Evolutionary conservation across 1,140 invertebrate species (phyloP).

Genomic region (Bilobella aurantiaca): DNA sequence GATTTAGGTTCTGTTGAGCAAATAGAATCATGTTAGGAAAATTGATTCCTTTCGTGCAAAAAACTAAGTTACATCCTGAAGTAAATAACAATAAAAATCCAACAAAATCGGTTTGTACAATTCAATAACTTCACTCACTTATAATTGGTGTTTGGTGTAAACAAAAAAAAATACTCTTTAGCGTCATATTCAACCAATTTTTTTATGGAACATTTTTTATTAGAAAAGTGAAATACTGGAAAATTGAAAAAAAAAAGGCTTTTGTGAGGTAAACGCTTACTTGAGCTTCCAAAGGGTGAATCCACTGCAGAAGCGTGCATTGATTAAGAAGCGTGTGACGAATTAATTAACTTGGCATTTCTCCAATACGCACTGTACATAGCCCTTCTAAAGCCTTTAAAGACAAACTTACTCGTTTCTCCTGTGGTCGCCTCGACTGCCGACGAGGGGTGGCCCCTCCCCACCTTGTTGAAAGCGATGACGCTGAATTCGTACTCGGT

Average conservation of each 20-base stretch:
- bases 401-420: conserved; percentile 73
- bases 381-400: conserved; percentile 12
- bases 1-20: conserved; percentile 92
- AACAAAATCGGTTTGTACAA: too few species aligned
- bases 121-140: too few species aligned
- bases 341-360: not conserved
- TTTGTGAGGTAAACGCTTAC: conserved; percentile 29
- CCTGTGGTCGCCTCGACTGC: conserved; percentile 83
- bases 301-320: conserved; percentile 17
- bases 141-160: too few species aligned
- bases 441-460: conserved; percentile 71
- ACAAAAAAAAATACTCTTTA: too few species aligned
- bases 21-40: too few species aligned
- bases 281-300: conserved; percentile 22
- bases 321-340: not conserved
- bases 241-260: too few species aligned
- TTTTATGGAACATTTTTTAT: too few species aligned
- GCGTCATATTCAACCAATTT: too few species aligned
- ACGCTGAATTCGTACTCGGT: conserved; percentile 96
- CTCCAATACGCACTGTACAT: not conserved
- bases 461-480: conserved; percentile 85
- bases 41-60: too few species aligned
- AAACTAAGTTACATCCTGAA: too few species aligned
- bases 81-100: too few species aligned
- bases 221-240: too few species aligned